Percentiles rank a stretch among this genome's conserved stretches.
Conservation (phyloP, 2,888 invertebrate genomes). For the Netelia fuscicornis region DNA sequence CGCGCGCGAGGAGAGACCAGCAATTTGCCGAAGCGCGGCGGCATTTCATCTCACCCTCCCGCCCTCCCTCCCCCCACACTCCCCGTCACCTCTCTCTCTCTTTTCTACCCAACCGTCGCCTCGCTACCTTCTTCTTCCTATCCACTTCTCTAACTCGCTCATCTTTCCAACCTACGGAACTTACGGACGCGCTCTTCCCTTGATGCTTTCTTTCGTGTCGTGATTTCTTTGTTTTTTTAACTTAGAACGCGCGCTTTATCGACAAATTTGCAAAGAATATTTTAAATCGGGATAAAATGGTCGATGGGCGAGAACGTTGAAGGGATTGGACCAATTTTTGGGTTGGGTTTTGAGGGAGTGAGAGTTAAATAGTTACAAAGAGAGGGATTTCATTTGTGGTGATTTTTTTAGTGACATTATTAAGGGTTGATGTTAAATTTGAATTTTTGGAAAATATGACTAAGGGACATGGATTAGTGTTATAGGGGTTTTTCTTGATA, state of each 20-base stretch:
- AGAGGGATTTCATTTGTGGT: too few species aligned
- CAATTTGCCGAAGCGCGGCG: constrained; percentile 68
- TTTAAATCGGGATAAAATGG: constrained; percentile 28
- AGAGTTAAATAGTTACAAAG: too few species aligned
- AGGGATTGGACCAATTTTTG: too few species aligned
- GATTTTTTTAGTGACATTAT: too few species aligned
- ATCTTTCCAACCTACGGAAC: too few species aligned
- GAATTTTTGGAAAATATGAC: too few species aligned
- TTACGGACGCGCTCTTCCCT: constrained; percentile 51
- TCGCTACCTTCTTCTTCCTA: constrained; percentile 14
- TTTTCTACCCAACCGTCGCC: constrained; percentile 56
- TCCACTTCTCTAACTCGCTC: too few species aligned
- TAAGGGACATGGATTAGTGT: too few species aligned
- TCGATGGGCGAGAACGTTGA: too few species aligned
- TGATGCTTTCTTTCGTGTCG: constrained; percentile 59
- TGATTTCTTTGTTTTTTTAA: constrained; percentile 9
- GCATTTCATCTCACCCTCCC: constrained; percentile 63
- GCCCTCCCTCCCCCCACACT: constrained; percentile 6
- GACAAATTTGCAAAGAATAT: constrained; percentile 63
- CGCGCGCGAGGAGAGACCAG: constrained; percentile 49
- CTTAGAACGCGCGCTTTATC: constrained; percentile 55
- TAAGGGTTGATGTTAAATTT: too few species aligned
- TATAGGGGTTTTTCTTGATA: not conserved
- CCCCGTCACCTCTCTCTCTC: not conserved
- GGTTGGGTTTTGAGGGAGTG: too few species aligned